Evolutionary conservation across 2,888 invertebrate genomes (phyloP).

Genomic region (Lycocerus yunnanus): DNA sequence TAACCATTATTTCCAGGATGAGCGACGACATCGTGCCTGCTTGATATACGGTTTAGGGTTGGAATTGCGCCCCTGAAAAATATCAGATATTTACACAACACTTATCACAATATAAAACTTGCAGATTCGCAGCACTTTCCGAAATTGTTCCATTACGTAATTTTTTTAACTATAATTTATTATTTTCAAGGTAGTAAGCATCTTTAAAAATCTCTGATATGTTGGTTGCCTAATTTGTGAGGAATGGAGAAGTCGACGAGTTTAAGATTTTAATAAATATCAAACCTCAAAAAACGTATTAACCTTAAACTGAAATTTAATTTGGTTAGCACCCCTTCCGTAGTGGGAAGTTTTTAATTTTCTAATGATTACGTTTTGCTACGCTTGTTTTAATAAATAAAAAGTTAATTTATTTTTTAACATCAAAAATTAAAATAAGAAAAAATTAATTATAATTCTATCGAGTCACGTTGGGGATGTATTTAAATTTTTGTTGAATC

Average conservation of each 20-base stretch:
- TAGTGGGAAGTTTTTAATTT: not conserved
- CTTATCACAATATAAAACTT: not conserved
- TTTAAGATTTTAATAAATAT: not conserved
- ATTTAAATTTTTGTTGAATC: not conserved
- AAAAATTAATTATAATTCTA: constrained; percentile 3
- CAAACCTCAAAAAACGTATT: not conserved
- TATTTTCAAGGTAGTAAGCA: not conserved
- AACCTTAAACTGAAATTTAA: not conserved
- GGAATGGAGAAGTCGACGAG: not conserved
- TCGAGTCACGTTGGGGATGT: not conserved
- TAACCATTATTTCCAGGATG: constrained; percentile 27
- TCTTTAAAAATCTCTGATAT: not conserved
- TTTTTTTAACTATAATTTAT: not conserved
- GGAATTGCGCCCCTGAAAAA: constrained; percentile 17
- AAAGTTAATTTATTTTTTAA: not conserved
- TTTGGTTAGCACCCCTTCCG: not conserved
- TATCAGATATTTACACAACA: constrained; percentile 14
- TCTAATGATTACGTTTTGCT: not conserved
- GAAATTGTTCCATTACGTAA: not conserved
- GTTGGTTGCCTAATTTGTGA: not conserved
- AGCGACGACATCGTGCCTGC: constrained; percentile 22
- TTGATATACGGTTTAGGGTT: constrained; percentile 17
- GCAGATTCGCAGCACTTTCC: not conserved
- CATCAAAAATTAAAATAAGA: not conserved
- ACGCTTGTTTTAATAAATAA: not conserved